Conservation (phyloP, 2,113 vertebrate species). For the Ornithorhynchus anatinus region DNA sequence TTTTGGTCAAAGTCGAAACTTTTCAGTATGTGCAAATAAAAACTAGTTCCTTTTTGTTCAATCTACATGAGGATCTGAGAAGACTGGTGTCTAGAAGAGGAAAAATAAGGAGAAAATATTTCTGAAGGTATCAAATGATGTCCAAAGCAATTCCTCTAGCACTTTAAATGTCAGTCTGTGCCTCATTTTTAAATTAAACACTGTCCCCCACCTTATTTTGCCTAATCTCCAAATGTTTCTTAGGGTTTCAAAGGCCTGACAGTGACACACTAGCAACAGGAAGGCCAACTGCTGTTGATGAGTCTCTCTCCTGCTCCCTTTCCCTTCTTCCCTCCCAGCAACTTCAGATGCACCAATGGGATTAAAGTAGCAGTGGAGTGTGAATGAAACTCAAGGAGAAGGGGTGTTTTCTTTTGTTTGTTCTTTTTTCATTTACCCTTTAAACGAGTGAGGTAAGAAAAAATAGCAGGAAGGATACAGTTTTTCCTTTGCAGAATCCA, state of each 20-base stretch:
- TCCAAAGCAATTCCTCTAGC: not conserved
- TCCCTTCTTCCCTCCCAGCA: not conserved
- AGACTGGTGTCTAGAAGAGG: not conserved
- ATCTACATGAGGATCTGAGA: not conserved
- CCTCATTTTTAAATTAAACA: constrained; percentile 18
- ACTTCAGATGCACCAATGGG: not conserved
- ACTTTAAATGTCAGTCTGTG: not conserved
- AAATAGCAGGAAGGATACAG: not conserved
- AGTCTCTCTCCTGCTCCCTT: not conserved
- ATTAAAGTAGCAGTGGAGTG: not conserved
- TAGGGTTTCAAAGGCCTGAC: not conserved
- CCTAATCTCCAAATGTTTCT: not conserved
- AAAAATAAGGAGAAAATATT: not conserved
- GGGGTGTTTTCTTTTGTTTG: no score
- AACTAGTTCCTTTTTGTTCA: not conserved
- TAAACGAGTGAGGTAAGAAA: not conserved
- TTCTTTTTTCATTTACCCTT: not conserved
- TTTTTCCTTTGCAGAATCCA: not conserved
- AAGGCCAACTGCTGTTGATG: not conserved
- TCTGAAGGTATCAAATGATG: not conserved
- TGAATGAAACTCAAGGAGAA: not conserved
- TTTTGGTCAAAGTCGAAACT: not conserved
- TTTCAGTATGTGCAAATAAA: not conserved
- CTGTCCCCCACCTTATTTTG: constrained; percentile 11
- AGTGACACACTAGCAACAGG: not conserved